These are phyloP conservation scores for Adelognathus sp. DNA, from an alignment of 2,888 invertebrate species.

Conservation along the genomic window DNA sequence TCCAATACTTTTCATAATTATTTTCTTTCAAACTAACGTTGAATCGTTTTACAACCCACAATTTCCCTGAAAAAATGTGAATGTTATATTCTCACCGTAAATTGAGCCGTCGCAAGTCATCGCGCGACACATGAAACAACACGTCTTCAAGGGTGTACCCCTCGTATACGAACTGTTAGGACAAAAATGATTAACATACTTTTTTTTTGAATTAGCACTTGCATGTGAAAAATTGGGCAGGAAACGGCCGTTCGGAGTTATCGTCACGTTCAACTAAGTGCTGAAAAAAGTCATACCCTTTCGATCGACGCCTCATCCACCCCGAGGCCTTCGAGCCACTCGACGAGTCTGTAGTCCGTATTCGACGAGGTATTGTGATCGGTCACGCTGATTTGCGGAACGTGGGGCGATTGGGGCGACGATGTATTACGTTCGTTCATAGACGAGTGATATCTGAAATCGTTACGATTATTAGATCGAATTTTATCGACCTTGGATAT, in stretches of 20 bases:
- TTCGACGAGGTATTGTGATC: constrained; percentile 68
- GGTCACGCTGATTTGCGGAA: constrained; percentile 76
- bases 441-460: constrained; percentile 70
- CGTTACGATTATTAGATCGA: no score
- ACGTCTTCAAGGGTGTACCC: constrained; percentile 92
- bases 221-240: neutral
- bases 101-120: constrained; percentile 90
- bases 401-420: constrained; percentile 65
- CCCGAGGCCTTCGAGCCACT: constrained; percentile 88
- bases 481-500: no score
- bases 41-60: no score
- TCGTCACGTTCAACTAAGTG: no score
- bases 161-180: constrained; percentile 85
- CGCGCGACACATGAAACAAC: constrained; percentile 89
- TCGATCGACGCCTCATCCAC: constrained; percentile 87
- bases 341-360: constrained; percentile 84
- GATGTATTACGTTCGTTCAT: constrained; percentile 60
- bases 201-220: neutral
- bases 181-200: constrained; percentile 43
- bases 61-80: no score
- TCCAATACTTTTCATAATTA: no score
- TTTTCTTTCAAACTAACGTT: no score
- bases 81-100: constrained; percentile 85
- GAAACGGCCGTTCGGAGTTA: neutral
- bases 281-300: constrained; percentile 80